Evolutionary conservation across 2,113 vertebrate species (phyloP), one percentile per base, ranked within the genome.

Genomic region (Camelus bactrianus): DNA sequence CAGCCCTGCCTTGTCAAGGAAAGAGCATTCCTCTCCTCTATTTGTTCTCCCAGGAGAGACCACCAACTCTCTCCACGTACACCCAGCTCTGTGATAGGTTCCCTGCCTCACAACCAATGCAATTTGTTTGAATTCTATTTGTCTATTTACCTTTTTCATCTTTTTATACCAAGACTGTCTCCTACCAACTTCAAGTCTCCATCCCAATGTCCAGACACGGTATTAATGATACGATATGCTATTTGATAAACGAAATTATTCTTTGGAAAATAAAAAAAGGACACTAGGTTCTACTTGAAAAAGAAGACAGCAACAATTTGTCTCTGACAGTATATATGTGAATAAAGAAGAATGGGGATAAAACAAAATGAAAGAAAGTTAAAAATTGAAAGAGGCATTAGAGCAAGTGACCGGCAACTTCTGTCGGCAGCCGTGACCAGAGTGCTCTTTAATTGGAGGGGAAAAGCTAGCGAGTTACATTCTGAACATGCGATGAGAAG

Each of bases 361-460:
- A 42, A 42, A 5, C 38, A 42, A 79, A 95, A 60, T 67, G 42
- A 79, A 75, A 30, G 67, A 84, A 81, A 26, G 35, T 30, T 67
- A 65, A 95, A 95, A 94, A 82, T 22, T 32, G 42, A 67, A 92
- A 96, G 69, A 3, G 19, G 10, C 5, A 83, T 46, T 65, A 77
- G 2, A 62, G 2, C 5, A 70, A 12, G 0, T 3, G 48, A 30
- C 14, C 50, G 77, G 12, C 38, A 60, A 84, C 35, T 72, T 88
- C 72, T n/a, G 46, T 2, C 96, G 89, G n/a, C 20, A 91, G 64
- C 13, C 52, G 42, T 94, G 65, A 52, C 81, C 76, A 64, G 60
- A 92, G 95, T 58, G 38, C 17, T 91, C 80, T 96, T 83, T 84
- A 92, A 86, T 35, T 12, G 13, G 16, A n/a, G 13, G 32, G 52